phyloP scores from a whole-genome alignment of 2,797 vertebrate species.

The Lutjanus argentimaculatus region DNA sequence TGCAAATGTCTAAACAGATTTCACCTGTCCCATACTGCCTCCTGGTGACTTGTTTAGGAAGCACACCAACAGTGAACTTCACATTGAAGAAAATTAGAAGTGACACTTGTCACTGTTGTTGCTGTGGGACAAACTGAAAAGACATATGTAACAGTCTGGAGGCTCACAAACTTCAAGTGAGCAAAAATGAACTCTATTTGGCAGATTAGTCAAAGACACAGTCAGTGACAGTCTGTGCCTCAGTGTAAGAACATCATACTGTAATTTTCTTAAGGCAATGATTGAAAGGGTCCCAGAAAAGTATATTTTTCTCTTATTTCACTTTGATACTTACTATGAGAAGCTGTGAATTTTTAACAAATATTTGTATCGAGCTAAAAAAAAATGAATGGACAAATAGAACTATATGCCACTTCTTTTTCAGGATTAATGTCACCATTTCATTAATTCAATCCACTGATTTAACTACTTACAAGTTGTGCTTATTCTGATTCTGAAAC shows the following conservation, averaged over 20 bases:
- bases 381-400: no score
- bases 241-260: neutral
- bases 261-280: constrained; percentile 6
- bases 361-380: neutral
- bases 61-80: constrained; percentile 13
- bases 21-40: constrained; percentile 76
- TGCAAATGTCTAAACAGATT: neutral
- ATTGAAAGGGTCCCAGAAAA: neutral
- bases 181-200: constrained; percentile 19
- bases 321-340: neutral
- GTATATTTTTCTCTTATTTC: no score
- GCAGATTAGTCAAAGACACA: constrained; percentile 25
- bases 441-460: neutral
- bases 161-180: constrained; percentile 38
- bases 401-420: no score
- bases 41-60: constrained; percentile 70
- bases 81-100: constrained; percentile 26
- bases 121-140: constrained; percentile 26
- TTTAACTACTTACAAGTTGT: neutral
- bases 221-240: constrained; percentile 7
- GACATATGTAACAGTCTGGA: constrained; percentile 10
- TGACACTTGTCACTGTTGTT: constrained; percentile 36
- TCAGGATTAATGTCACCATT: neutral
- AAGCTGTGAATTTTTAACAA: neutral
- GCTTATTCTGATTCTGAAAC: neutral